Evolutionary conservation across 2,888 invertebrate species (phyloP).

Genomic region (Leucophenga montana): DNA sequence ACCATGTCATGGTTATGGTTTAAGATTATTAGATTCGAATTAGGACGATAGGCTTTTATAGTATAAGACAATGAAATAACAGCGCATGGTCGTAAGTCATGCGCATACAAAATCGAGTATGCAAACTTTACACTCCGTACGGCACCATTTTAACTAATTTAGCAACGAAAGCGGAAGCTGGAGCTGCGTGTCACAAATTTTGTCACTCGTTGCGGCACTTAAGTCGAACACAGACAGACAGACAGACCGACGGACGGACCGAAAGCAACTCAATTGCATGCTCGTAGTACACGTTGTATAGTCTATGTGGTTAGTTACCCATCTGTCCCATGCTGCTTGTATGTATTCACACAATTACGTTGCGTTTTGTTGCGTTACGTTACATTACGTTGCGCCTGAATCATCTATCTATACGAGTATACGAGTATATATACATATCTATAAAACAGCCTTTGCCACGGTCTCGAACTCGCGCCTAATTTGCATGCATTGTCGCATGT

Average conservation of each 20-base stretch:
- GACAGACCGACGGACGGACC: background rate
- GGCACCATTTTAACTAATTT: background rate
- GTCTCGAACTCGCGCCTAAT: conserved; percentile 44
- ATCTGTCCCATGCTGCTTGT: background rate
- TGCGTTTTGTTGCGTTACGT: background rate
- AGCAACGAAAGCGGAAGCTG: background rate
- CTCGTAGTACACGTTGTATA: background rate
- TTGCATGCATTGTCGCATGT: conserved; percentile 59
- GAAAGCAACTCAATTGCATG: too few relatives aligned
- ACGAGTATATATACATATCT: too few relatives aligned
- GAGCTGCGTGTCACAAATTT: conserved; percentile 36
- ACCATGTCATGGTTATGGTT: background rate
- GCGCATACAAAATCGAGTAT: too few relatives aligned
- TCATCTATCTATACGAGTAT: background rate
- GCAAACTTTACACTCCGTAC: too few relatives aligned
- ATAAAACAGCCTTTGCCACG: background rate
- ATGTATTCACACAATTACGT: conserved; percentile 13
- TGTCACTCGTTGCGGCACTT: conserved; percentile 20
- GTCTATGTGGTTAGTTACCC: background rate
- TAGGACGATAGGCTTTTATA: background rate
- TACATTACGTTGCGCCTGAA: background rate
- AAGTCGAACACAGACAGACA: background rate
- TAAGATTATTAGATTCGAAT: background rate
- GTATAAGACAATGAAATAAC: conserved; percentile 21
- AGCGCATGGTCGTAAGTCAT: conserved; percentile 31